These are phyloP conservation scores for Oligia strigilis DNA, from an alignment of 2,888 invertebrate genomes.

Conservation along the genomic window DNA sequence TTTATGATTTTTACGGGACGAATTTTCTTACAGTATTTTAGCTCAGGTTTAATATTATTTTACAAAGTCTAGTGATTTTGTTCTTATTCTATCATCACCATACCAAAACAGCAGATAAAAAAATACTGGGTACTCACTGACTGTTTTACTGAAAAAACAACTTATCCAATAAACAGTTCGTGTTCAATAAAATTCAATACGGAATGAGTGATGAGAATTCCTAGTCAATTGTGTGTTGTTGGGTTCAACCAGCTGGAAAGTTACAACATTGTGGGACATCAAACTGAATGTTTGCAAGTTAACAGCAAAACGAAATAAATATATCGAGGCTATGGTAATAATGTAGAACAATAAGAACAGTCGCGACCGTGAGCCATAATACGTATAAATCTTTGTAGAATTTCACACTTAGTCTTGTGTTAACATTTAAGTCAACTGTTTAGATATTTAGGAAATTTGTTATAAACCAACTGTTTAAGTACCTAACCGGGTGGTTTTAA, in stretches of 20 bases:
- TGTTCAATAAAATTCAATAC: conserved; percentile 25
- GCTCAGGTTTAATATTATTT: not conserved
- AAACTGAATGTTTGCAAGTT: conserved; percentile 40
- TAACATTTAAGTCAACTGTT: not conserved
- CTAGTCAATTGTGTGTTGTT: conserved; percentile 26
- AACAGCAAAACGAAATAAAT: conserved; percentile 23
- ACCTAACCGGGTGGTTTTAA: not conserved
- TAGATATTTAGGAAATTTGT: not conserved
- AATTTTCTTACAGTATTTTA: conserved; percentile 6
- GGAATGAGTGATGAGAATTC: conserved; percentile 30
- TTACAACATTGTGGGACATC: conserved; percentile 13
- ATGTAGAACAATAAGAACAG: conserved; percentile 19
- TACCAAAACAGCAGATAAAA: not conserved
- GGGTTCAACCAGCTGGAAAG: conserved; percentile 13
- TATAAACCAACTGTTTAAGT: not conserved
- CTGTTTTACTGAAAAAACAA: not conserved
- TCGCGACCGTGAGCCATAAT: not conserved
- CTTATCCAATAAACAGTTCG: conserved; percentile 1
- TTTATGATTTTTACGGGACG: conserved; percentile 2
- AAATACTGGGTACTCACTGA: not conserved
- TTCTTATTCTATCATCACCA: not conserved
- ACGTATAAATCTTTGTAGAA: not conserved
- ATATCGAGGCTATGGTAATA: conserved; percentile 1
- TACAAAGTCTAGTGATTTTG: not conserved
- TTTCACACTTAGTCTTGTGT: too few species aligned